Conservation (phyloP, 2,113 vertebrate genomes). For the Hassar affinis region DNA sequence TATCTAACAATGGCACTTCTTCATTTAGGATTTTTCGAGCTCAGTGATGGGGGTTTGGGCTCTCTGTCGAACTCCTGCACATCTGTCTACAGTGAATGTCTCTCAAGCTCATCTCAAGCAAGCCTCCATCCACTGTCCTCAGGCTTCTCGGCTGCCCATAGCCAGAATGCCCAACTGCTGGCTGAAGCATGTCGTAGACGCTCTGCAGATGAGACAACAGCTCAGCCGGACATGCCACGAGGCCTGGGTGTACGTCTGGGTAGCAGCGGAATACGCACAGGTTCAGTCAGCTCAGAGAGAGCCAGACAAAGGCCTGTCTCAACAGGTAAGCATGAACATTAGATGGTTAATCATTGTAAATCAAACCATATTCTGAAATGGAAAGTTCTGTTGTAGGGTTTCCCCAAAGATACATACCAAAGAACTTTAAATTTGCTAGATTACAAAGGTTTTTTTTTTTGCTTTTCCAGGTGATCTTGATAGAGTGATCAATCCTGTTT, state of each 20-base stretch:
- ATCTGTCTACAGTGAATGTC: slow-evolving; percentile 87
- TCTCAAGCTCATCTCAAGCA: slow-evolving; percentile 78
- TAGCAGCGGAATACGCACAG: slow-evolving; percentile 68
- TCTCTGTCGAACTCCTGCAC: slow-evolving; percentile 92
- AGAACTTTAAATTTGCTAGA: not conserved
- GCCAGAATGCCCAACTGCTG: slow-evolving; percentile 53
- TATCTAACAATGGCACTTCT: slow-evolving; percentile 25
- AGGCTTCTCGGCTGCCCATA: slow-evolving; percentile 50
- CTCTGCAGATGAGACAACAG: slow-evolving; percentile 83
- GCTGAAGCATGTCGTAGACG: slow-evolving; percentile 72
- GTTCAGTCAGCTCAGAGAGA: slow-evolving; percentile 59
- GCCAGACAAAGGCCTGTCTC: slow-evolving; percentile 84
- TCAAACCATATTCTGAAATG: not conserved
- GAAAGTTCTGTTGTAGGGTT: not conserved
- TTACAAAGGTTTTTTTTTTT: not conserved
- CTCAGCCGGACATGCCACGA: slow-evolving; percentile 67
- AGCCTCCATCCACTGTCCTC: slow-evolving; percentile 66
- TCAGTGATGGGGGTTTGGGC: slow-evolving; percentile 87
- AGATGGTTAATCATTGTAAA: not conserved
- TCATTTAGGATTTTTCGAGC: slow-evolving; percentile 87
- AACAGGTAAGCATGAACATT: slow-evolving; percentile 76
- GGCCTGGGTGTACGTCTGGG: slow-evolving; percentile 67
- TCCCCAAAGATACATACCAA: not conserved
- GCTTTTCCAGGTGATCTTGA: slow-evolving; percentile 85
- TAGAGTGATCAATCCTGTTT: slow-evolving; percentile 62